These are phyloP conservation scores for Leucophenga varia DNA, from an alignment of 1,140 invertebrate genomes.

Conservation along the genomic window DNA sequence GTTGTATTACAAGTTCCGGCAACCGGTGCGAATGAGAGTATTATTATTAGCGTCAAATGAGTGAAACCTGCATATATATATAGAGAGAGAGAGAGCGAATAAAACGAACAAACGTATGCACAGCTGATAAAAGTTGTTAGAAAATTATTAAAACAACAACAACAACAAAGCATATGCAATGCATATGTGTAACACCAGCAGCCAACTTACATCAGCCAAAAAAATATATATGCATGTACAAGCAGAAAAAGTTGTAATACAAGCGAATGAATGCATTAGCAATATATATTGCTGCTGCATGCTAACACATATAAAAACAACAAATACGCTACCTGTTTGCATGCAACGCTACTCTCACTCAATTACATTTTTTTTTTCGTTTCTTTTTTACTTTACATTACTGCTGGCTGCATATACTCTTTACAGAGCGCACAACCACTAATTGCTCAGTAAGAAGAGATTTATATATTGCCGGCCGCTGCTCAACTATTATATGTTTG, in stretches of 20 bases:
- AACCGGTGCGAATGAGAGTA: too few relatives aligned
- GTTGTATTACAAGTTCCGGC: too few relatives aligned
- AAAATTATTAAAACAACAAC: too few relatives aligned
- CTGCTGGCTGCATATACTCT: conserved; percentile 27
- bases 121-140: too few relatives aligned
- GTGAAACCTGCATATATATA: too few relatives aligned
- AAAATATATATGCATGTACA: too few relatives aligned
- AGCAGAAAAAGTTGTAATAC: too few relatives aligned
- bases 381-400: background rate
- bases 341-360: conserved; percentile 11
- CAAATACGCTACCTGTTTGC: conserved; percentile 1
- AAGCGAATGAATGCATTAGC: background rate
- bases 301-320: conserved; percentile 13
- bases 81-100: too few relatives aligned
- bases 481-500: background rate
- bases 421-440: conserved; percentile 27
- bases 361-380: background rate
- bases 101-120: too few relatives aligned
- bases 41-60: too few relatives aligned
- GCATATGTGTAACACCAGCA: conserved; percentile 25
- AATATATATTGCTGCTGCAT: conserved; percentile 25
- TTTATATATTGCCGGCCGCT: too few relatives aligned
- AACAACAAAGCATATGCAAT: too few relatives aligned
- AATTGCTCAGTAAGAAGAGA: conserved; percentile 19
- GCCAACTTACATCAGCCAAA: conserved; percentile 42